Percentiles rank a stretch among this genome's conserved stretches.
phyloP scores from a whole-genome alignment of 2,113 vertebrate species.

The Halcyon malimbica region DNA sequence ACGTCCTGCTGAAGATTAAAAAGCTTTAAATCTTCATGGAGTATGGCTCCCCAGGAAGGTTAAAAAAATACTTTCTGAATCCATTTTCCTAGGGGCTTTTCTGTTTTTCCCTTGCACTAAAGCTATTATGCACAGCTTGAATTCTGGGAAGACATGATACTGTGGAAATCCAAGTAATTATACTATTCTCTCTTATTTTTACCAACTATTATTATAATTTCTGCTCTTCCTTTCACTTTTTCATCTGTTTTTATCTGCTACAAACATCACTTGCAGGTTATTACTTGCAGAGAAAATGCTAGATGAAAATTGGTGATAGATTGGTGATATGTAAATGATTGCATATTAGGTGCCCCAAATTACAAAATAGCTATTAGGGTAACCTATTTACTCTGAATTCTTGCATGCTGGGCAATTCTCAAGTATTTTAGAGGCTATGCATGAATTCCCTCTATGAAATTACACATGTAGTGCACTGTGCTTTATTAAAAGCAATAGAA shows the following conservation, averaged over 20 bases:
- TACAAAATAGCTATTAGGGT: not conserved
- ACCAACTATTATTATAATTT: not conserved
- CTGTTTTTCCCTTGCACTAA: constrained; percentile 16
- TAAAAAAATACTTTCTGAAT: constrained; percentile 33
- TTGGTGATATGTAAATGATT: constrained; percentile 11
- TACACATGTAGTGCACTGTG: not conserved
- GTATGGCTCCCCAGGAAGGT: constrained; percentile 9
- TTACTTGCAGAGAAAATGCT: constrained; percentile 24
- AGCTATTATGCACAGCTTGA: constrained; percentile 48
- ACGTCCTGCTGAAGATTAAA: constrained; percentile 20
- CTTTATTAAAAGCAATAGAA: not conserved
- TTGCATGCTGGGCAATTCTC: not conserved
- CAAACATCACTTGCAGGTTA: constrained; percentile 17
- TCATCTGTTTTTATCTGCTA: not conserved
- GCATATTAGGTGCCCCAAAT: not conserved
- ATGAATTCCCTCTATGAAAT: not conserved
- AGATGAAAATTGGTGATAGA: not conserved
- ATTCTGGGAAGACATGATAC: constrained; percentile 25
- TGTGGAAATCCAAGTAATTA: constrained; percentile 46
- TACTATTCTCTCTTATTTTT: constrained; percentile 2
- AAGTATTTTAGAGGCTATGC: not conserved
- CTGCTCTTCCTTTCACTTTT: not conserved
- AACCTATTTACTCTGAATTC: constrained; percentile 5
- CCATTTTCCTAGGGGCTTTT: constrained; percentile 20
- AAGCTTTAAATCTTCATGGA: constrained; percentile 44